A percentile compares a stretch with the other conserved stretches of the same genome.
These are phyloP conservation scores for Ommatoiulus sabulosus DNA, from an alignment of 2,888 invertebrate genomes.

Conservation along the genomic window DNA sequence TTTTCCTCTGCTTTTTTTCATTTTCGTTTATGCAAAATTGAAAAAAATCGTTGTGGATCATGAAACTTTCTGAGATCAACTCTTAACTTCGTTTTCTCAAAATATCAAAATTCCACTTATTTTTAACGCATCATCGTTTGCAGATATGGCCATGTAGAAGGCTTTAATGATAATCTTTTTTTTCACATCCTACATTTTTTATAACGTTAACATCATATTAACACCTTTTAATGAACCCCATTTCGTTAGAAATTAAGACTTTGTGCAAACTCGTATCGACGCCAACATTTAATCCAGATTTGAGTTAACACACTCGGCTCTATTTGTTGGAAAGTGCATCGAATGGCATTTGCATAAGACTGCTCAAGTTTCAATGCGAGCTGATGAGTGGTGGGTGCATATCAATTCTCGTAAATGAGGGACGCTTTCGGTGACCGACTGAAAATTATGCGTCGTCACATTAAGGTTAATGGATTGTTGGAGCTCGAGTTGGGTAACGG, in stretches of 20 bases:
- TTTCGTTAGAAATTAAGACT: not conserved
- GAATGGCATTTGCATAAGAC: not conserved
- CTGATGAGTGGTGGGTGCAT: slow-evolving; percentile 35
- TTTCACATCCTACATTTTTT: no score
- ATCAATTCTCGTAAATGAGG: not conserved
- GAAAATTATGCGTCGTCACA: slow-evolving; percentile 43
- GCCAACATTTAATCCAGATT: slow-evolving; percentile 16
- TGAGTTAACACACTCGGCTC: not conserved
- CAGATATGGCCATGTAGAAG: no score
- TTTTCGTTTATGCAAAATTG: no score
- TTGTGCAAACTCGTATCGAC: not conserved
- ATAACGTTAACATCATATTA: no score
- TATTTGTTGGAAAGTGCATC: not conserved
- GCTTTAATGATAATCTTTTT: no score
- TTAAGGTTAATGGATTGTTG: slow-evolving; percentile 27
- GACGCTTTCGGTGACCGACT: not conserved
- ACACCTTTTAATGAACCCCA: not conserved
- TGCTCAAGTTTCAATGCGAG: not conserved
- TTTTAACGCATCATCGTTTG: no score
- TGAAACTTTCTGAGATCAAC: no score
- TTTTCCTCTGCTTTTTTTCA: no score
- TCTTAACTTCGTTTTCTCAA: no score
- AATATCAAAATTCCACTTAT: no score
- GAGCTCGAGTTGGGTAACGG: slow-evolving; percentile 23
- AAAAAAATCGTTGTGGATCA: no score